Evolutionary conservation across 2,113 vertebrate species (phyloP), one percentile per base, ranked within the genome.

Genomic region (Grus americana): DNA sequence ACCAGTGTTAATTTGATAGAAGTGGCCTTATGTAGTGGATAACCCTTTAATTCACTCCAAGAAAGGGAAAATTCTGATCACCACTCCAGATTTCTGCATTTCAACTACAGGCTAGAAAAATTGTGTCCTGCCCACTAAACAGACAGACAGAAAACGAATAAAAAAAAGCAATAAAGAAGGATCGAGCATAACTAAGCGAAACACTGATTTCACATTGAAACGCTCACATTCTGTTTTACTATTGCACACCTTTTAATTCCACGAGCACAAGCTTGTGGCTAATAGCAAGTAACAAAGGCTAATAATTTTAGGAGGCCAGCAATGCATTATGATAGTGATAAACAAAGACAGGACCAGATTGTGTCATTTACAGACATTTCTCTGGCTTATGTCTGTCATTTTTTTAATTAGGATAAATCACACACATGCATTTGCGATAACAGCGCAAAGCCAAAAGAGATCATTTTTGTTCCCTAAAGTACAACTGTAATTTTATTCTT

Each of bases 341-440:
- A 96, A 98, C 50, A 93, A 97, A 97, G 96, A 66, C 34, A 52
- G 93, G 90, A 88, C 88, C 95, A 98, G 96, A 95, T 79, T 96
- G 92, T 97, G 94, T 95, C 96, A 96, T 97, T 97, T 97, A 91
- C 67, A 97, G 94, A 90, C 82, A 73, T 88, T 94, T 89, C 94
- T 92, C 90, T 90, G 95, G 89, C 91, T 97, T 95, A 96, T 71
- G 84, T 94, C 94, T 96, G 95, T 94, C 96, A 82, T 96, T 96
- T 97, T 97, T 94, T 97, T 97, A 97, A 97, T 97, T 97, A 97
- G 96, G 96, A 92, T 88, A 97, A 97, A 92, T 95, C 84, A 90
- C 90, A 84, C 34, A 65, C 90, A 74, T 47, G 10, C 86, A 26
- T 73, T 95, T 79, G 88, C 30, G 87, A 54, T 92, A 95, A 92